These are phyloP conservation scores for Drosophila equinoxialis DNA, from an alignment of 1,140 invertebrate genomes.

Conservation along the genomic window DNA sequence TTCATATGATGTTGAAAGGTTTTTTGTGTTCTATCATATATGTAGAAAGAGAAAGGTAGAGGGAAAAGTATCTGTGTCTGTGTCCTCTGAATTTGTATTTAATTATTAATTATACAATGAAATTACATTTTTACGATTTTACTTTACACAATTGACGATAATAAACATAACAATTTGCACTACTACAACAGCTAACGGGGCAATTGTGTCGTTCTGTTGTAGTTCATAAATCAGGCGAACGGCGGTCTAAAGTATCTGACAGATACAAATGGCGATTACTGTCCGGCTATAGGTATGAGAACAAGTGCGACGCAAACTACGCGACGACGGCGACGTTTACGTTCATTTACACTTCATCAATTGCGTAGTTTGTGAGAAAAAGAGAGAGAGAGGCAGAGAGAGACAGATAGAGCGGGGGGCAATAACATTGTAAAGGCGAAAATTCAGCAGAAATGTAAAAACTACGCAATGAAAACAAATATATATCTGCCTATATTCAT, in stretches of 20 bases:
- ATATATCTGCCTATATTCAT: not conserved
- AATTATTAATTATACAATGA: slow-evolving; percentile 30
- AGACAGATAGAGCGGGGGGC: not conserved
- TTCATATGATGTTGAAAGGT: not conserved
- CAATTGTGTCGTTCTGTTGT: slow-evolving; percentile 21
- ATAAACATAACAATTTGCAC: slow-evolving; percentile 30
- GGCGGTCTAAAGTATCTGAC: slow-evolving; percentile 25
- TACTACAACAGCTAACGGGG: slow-evolving; percentile 1
- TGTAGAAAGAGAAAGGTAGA: not conserved
- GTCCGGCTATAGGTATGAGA: too few species aligned
- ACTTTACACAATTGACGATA: slow-evolving; percentile 29
- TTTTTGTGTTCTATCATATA: not conserved
- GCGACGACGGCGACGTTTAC: slow-evolving; percentile 20
- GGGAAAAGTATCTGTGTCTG: too few species aligned
- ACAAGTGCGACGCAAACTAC: too few species aligned
- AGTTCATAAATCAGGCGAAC: slow-evolving; percentile 30
- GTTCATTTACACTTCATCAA: slow-evolving; percentile 37
- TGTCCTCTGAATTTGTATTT: slow-evolving; percentile 15
- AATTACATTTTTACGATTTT: slow-evolving; percentile 31
- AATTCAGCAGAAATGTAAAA: slow-evolving; percentile 17
- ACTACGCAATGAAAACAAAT: slow-evolving; percentile 20
- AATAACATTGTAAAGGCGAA: slow-evolving; percentile 1
- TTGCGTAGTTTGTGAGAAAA: slow-evolving; percentile 23
- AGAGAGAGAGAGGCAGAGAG: not conserved
- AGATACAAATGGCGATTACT: slow-evolving; percentile 24